Base-by-base conservation (phyloP, 2,888 invertebrate species). In the Aleiodes alternator region DNA sequence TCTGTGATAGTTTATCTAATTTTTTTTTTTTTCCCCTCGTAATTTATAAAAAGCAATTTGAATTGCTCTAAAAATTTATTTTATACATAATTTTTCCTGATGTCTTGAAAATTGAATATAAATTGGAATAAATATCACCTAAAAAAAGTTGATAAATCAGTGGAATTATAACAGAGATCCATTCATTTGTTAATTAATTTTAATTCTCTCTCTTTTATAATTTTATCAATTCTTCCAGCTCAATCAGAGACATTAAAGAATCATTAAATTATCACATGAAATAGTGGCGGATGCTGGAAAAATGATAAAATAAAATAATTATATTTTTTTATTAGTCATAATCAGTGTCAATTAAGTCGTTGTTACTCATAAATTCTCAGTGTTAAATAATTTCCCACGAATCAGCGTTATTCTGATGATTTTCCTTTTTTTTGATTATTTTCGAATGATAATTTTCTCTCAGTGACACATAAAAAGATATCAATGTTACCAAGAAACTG, bases 241-340 rank as follows among this genome's bases (percentile, higher is more conserved):
- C 31, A 57, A 29, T 16, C 16, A 9, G 23, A 6, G 57, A 31
- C 7, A 16, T 57, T 57, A 29, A 57, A 57, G 9, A 0, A 16
- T 9, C 29, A 57, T 57, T 57, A 31, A 57, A 55, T 29, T 57
- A 29, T 16, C 23, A 43, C 57, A 56, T 29, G 23, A 16, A 29
- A 57, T 57, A 59, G 29, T 59, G 31, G 59, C 11, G 59, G 59
- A 59, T 6, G 31, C 34, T 31, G 31, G 34, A 12, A 12, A 59
- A 59, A 59, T 59, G 59, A 59, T 59, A 59, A 43, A 29, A 59
- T 59, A 59, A 59, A 57, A 57, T 57, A 57, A 59, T 31, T 29
- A 59, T 59, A 59, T 59, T 59, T 59, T 23, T 23, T n/a, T 59
- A 59, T 59, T 59, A 59, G 31, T 59, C 31, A 29, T n/a, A 59